phyloP scores from a whole-genome alignment of 2,888 invertebrate species.

The Gandaritis pyraliata region DNA sequence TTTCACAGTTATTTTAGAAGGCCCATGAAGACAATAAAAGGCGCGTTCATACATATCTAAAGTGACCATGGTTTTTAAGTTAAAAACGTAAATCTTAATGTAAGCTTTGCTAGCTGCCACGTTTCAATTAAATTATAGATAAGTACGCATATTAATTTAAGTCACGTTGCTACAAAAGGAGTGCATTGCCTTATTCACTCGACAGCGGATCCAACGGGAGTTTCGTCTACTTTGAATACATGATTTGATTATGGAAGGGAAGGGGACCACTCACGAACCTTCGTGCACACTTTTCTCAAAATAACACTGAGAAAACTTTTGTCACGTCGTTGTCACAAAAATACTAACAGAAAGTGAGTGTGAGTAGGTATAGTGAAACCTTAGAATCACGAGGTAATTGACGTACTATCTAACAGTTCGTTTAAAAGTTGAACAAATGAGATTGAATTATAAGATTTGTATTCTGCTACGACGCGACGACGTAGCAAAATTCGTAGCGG shows the following conservation, averaged over 20 bases:
- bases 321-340: background rate
- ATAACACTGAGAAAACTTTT: constrained; percentile 9
- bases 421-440: too few species aligned
- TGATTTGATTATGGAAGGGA: constrained; percentile 32
- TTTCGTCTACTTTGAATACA: constrained; percentile 38
- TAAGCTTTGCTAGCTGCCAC: background rate
- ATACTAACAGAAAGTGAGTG: background rate
- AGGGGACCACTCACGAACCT: constrained; percentile 34
- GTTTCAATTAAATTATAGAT: background rate
- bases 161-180: constrained; percentile 33
- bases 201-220: constrained; percentile 27
- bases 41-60: too few species aligned
- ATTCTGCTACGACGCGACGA: too few species aligned
- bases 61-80: too few species aligned
- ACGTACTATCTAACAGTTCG: too few species aligned
- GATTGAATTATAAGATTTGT: too few species aligned
- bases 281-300: constrained; percentile 22
- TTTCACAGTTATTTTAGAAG: too few species aligned
- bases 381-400: too few species aligned
- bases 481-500: too few species aligned
- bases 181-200: constrained; percentile 37
- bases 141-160: constrained; percentile 28
- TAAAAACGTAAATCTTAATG: too few species aligned
- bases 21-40: too few species aligned
- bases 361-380: background rate